Conservation (phyloP, 2,113 vertebrate species). For the Noctilio leporinus region DNA sequence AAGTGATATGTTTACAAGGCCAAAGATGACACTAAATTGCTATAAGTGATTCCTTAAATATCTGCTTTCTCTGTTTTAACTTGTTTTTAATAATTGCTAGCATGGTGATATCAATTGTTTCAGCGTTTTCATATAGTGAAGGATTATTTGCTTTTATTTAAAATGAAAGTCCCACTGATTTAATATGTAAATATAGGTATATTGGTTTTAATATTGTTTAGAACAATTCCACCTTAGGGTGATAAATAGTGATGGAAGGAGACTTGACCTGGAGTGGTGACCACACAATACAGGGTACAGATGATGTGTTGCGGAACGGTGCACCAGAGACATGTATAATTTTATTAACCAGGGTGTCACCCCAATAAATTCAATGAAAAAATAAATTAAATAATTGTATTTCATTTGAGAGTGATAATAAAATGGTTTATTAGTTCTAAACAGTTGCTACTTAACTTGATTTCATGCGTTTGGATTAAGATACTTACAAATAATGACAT, state of each 20-base stretch:
- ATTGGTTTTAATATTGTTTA: neutral
- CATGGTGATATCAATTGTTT: neutral
- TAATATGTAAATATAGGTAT: neutral
- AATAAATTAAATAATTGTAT: neutral
- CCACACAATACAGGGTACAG: too few species aligned
- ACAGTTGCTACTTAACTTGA: neutral
- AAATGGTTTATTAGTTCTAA: neutral
- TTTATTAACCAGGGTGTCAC: too few species aligned
- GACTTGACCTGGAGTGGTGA: too few species aligned
- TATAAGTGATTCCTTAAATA: neutral
- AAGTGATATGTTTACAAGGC: neutral
- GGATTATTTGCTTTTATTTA: neutral
- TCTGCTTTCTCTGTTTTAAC: neutral
- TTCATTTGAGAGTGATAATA: neutral
- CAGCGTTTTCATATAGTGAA: neutral
- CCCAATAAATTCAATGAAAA: too few species aligned
- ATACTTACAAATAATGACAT: neutral
- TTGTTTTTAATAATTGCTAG: neutral
- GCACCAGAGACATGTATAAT: too few species aligned
- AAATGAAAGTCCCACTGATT: neutral
- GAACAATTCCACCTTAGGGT: neutral
- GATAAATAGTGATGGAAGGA: too few species aligned
- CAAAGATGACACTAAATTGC: neutral
- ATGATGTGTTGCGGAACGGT: too few species aligned
- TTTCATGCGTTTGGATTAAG: neutral